phyloP scores from a whole-genome alignment of 2,797 vertebrate species.

The Pampus argenteus region DNA sequence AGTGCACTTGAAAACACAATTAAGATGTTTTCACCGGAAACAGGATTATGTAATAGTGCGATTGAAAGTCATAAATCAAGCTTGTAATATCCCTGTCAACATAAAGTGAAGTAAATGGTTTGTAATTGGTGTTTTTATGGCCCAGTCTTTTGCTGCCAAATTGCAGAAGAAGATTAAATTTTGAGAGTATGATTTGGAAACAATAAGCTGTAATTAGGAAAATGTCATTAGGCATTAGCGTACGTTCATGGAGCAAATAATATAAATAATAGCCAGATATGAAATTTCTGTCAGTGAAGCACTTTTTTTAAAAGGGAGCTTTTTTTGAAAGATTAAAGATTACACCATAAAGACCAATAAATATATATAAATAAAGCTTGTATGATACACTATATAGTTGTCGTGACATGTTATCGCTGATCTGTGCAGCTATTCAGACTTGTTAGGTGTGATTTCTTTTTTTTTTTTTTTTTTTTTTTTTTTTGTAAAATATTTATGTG shows the following conservation, averaged over 20 bases:
- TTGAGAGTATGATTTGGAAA: slow-evolving; percentile 57
- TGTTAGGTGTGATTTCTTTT: not conserved
- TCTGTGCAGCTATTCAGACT: not conserved
- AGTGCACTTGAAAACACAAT: slow-evolving; percentile 67
- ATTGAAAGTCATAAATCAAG: slow-evolving; percentile 72
- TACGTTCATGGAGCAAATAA: slow-evolving; percentile 35
- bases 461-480: no score
- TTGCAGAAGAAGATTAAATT: slow-evolving; percentile 62
- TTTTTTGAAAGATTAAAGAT: slow-evolving; percentile 6
- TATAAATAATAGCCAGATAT: slow-evolving; percentile 42
- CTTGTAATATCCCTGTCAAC: slow-evolving; percentile 58
- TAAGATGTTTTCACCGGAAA: slow-evolving; percentile 64
- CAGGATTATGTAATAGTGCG: slow-evolving; percentile 62
- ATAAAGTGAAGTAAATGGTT: slow-evolving; percentile 56
- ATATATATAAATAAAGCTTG: no score
- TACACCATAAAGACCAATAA: not conserved
- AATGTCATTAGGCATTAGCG: slow-evolving; percentile 56
- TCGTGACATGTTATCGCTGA: not conserved
- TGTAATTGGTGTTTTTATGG: slow-evolving; percentile 61
- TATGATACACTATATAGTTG: not conserved
- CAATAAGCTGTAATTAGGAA: slow-evolving; percentile 65
- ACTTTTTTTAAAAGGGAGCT: slow-evolving; percentile 47
- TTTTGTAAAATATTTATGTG: no score
- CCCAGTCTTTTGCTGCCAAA: slow-evolving; percentile 48
- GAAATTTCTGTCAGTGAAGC: slow-evolving; percentile 24